Evolutionary conservation across 2,113 vertebrate genomes (phyloP), one percentile per base, ranked within the genome.

Genomic region (Ctenodactylus gundi): DNA sequence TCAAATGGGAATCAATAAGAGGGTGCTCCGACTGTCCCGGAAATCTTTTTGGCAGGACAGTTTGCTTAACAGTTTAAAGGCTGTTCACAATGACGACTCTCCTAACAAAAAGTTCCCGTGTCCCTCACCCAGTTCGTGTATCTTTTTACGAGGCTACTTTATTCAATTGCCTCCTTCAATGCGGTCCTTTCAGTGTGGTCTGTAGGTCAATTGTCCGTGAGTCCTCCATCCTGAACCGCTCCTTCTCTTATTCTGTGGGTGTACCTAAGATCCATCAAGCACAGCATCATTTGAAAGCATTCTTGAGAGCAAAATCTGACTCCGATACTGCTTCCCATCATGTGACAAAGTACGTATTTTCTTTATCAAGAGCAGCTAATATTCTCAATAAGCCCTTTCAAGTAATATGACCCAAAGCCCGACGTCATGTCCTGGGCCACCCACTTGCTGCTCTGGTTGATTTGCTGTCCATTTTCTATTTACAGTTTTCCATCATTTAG

Each of bases 61-160:
- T 88, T 88, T 86, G n/a, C 85, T 81, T 39, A 72, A 46, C 1
- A 23, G 36, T 86, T 86, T 80, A 76, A 87, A 49, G 90, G 36
- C 4, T 62, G 51, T 53, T 58, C 20, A 64, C 20, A 36, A 21
- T 20, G n/a, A 55, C 51, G 27, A 51, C 58, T 85, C 62, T 67
- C 85, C 68, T 57, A 68, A 89, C 39, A 17, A 6, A 6, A 7
- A n/a, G 6, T 60, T 41, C 49, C n/a, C 11, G 57, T 44, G 3
- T 4, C 36, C 6, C 49, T 93, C 41, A 53, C 0, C 8, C 29
- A 53, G 31, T 34, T 36, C 39, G 20, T 46, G 44, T 31, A 23
- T 39, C 44, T 72, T 84, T 77, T 14, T 34, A 46, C 10, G 55
- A 31, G 20, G 13, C 55, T 53, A 21, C 0, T 15, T 46, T 12